Percentiles rank a stretch among this genome's conserved stretches.
Conservation (phyloP, 2,113 vertebrate genomes). For the Pao palembangensis region DNA sequence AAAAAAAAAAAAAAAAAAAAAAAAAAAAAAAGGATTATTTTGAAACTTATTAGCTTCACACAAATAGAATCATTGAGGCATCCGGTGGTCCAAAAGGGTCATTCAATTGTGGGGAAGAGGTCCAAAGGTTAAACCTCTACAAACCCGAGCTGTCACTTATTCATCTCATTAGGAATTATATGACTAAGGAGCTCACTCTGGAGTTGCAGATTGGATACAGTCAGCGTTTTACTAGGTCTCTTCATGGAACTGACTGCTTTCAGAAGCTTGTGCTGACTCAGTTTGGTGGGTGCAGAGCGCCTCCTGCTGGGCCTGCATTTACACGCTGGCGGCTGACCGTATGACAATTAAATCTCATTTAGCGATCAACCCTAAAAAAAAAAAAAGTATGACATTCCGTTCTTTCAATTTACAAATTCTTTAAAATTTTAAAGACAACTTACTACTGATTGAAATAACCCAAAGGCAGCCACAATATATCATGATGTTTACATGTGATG, state of each 20-base stretch:
- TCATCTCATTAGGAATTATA: conserved; percentile 72
- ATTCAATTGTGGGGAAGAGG: conserved; percentile 35
- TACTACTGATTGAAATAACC: background rate
- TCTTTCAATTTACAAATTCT: no score
- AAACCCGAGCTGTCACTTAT: conserved; percentile 45
- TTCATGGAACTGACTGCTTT: conserved; percentile 29
- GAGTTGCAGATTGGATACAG: conserved; percentile 48
- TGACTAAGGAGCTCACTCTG: conserved; percentile 64
- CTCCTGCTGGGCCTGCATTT: conserved; percentile 34
- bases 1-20: no score
- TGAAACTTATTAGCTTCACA: no score
- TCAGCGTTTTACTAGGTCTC: conserved; percentile 58
- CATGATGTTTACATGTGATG: no score
- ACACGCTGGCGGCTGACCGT: background rate
- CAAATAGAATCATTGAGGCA: background rate
- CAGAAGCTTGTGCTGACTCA: background rate
- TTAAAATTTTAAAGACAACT: no score
- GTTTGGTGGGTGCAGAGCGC: conserved; percentile 14
- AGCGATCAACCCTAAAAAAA: background rate
- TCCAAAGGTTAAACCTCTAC: conserved; percentile 43
- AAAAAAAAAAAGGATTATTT: no score
- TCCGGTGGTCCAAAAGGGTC: background rate
- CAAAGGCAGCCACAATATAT: no score
- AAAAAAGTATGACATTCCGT: no score
- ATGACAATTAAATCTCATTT: background rate